Evolutionary conservation across 2,888 invertebrate genomes (phyloP), one percentile per base, ranked within the genome.

Genomic region (Sminthurides aquaticus): DNA sequence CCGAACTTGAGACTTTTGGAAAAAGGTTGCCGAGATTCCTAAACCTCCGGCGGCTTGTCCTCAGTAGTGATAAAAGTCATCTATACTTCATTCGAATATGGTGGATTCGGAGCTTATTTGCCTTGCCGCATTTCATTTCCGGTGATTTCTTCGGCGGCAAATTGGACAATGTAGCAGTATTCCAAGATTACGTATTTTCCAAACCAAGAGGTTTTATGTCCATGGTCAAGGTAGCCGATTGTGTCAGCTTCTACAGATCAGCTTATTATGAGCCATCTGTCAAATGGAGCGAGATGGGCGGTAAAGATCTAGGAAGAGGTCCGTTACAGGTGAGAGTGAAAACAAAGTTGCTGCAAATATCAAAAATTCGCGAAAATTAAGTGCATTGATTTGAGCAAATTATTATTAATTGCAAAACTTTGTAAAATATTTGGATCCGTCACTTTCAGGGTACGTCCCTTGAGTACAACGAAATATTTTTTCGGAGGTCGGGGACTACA

Each of bases 401-500:
- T n/a, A n/a, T n/a, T n/a, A n/a, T n/a, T n/a, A n/a, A n/a, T n/a
- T n/a, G n/a, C n/a, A n/a, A n/a, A n/a, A n/a, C n/a, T n/a, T n/a
- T n/a, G n/a, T n/a, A n/a, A n/a, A n/a, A n/a, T n/a, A n/a, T n/a
- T n/a, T n/a, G n/a, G n/a, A n/a, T n/a, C n/a, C n/a, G n/a, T n/a
- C 75, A 71, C 68, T 49, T 69, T 58, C 59, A 83, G 84, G 79
- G 86, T 87, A 69, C 82, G 85, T 76, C 85, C 86, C 1, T 81
- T 87, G 78, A 84, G 70, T 28, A 71, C 75, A 8, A 66, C 84
- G 78, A 71, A 70, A 57, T 76, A 76, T 77, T 80, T 88, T 71
- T 88, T 87, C 76, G 81, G 82, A 70, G 85, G 85, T n/a, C 82
- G 83, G 76, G 86, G 87, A 43, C 80, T 87, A 61, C 83, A 82